Evolutionary conservation across 2,888 invertebrate genomes (phyloP), one percentile per base, ranked within the genome.

Genomic region (Orthosia incerta): DNA sequence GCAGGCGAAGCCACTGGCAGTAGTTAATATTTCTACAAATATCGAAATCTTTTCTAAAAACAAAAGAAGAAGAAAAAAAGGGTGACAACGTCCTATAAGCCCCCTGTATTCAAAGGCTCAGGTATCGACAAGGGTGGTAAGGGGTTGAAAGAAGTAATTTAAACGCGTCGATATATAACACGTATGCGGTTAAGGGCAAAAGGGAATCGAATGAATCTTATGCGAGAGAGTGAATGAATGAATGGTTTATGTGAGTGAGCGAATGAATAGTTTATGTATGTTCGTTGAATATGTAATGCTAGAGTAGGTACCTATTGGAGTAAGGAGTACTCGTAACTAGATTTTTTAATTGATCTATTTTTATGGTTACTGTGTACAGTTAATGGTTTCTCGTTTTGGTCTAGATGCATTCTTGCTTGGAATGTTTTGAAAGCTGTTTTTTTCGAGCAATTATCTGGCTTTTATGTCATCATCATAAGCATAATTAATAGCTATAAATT

Each of bases 131-230:
- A 50, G 74, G 80, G 84, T 80, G 63, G 48, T 15, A 12, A 64
- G 61, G 80, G 84, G 80, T 80, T 80, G 84, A 80, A 80, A 65
- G 57, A 67, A 80, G 80, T 68, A 74, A 84, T 80, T 80, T 80
- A 80, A 80, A 55, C 53, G 67, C 79, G 60, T 61, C 67, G 64
- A 84, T 84, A 61, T 84, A 61, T 80, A 84, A 80, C 81, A 84
- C 60, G 70, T 70, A 76, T 81, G 80, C 61, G 82, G 85, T 80
- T 81, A 50, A 26, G 66, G 70, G 76, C 12, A 57, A 80, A 81
- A 75, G 66, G 76, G 57, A 84, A 74, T 81, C 66, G 66, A 81
- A 84, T 80, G 75, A 80, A 80, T 81, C 82, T 70, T 57, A 53
- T 61, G 60, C 56, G 69, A 65, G 73, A 15, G 74, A 71, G 61